Percentiles rank a stretch among this genome's conserved stretches.
Evolutionary conservation across 2,888 invertebrate species (phyloP).

Genomic region (Blastobasis lacticolella): DNA sequence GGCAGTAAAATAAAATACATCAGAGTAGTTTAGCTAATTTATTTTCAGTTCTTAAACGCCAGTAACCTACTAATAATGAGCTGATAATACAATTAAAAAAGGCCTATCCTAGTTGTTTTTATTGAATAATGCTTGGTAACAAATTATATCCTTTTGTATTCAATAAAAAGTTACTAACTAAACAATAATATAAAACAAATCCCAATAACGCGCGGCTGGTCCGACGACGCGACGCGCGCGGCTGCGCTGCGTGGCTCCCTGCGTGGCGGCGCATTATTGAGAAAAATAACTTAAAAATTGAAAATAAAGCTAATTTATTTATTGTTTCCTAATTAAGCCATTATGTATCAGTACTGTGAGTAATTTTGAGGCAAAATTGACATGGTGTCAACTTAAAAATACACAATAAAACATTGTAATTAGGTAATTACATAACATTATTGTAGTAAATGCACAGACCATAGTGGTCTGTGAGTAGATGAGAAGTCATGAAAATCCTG

Average conservation of each 20-base stretch:
- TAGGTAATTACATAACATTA: not conserved
- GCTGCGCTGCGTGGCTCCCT: not conserved
- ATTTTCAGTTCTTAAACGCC: conserved; percentile 75
- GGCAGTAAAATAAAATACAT: conserved; percentile 25
- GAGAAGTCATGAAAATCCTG: conserved; percentile 34
- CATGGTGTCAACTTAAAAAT: not conserved
- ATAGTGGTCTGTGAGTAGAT: not conserved
- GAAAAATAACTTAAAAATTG: conserved; percentile 61
- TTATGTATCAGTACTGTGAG: conserved; percentile 42
- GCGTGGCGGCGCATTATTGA: conserved; percentile 36
- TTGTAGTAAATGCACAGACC: no score
- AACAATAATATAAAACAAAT: conserved; percentile 59
- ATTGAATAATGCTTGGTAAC: conserved; percentile 74
- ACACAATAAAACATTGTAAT: not conserved
- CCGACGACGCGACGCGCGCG: not conserved
- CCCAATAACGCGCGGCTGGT: conserved; percentile 44
- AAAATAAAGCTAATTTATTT: conserved; percentile 62
- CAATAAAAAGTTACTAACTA: conserved; percentile 65
- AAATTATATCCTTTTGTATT: conserved; percentile 68
- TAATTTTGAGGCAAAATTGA: conserved; percentile 39
- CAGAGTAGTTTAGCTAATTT: conserved; percentile 68
- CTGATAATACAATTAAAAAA: conserved; percentile 73
- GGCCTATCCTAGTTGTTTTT: conserved; percentile 59
- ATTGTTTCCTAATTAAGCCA: conserved; percentile 52
- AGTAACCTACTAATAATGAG: conserved; percentile 73